A percentile compares a stretch with the other conserved stretches of the same genome.
Conservation (phyloP, 2,888 invertebrate species). For the Capitulum mitella region DNA sequence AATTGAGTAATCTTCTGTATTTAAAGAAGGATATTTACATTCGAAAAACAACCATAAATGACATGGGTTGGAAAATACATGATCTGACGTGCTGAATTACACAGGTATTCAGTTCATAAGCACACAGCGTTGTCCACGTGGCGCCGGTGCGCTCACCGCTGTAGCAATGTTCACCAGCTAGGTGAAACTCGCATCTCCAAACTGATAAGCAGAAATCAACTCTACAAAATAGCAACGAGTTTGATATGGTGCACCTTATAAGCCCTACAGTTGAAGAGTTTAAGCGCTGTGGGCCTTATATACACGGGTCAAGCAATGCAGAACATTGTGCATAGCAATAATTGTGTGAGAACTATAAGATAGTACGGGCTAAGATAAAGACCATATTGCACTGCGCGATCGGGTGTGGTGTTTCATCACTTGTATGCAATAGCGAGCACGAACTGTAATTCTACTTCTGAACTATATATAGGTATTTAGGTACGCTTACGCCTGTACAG, state of each 20-base stretch:
- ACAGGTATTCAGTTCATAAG: background rate
- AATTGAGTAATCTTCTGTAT: constrained; percentile 20
- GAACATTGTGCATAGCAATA: background rate
- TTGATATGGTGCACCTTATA: constrained; percentile 16
- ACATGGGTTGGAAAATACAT: constrained; percentile 25
- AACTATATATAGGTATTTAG: background rate
- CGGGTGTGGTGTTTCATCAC: background rate
- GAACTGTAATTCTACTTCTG: background rate
- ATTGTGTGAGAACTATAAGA: background rate
- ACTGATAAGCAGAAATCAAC: background rate
- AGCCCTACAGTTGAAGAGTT: background rate
- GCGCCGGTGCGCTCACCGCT: background rate
- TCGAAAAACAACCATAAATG: constrained; percentile 22
- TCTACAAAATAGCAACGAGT: background rate
- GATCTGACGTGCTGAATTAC: constrained; percentile 2
- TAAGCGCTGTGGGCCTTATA: background rate
- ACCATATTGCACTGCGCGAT: background rate
- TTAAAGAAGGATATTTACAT: constrained; percentile 20
- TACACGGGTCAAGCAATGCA: background rate
- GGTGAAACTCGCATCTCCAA: background rate
- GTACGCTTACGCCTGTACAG: constrained; percentile 15
- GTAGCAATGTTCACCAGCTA: background rate
- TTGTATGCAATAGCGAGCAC: background rate
- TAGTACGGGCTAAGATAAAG: background rate
- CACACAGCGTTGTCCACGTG: background rate